phyloP scores from a whole-genome alignment of 2,888 invertebrate species.

The Smittia aterrima region DNA sequence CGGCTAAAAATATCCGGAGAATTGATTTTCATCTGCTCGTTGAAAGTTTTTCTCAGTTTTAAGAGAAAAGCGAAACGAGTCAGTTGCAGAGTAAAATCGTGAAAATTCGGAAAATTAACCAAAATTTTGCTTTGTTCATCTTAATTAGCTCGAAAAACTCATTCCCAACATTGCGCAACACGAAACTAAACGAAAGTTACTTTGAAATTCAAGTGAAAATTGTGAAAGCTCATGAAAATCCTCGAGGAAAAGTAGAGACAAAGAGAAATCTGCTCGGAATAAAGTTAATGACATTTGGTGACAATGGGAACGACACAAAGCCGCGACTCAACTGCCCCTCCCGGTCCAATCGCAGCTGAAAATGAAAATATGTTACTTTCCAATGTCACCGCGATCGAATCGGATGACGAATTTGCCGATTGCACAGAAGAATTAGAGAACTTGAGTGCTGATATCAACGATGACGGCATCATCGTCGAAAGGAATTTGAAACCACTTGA shows the following conservation, averaged over 20 bases:
- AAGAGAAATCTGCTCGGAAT: not conserved
- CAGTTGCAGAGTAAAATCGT: not conserved
- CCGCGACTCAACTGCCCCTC: not conserved
- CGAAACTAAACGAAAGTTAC: no score
- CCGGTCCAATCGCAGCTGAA: not conserved
- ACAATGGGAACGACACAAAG: not conserved
- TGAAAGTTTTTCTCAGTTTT: not conserved
- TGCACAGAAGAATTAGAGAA: not conserved
- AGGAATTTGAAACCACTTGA: not conserved
- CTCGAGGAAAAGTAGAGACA: not conserved
- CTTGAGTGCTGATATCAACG: not conserved
- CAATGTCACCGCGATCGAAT: not conserved
- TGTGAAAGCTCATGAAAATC: not conserved
- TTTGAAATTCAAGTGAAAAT: not conserved
- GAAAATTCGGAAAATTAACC: not conserved
- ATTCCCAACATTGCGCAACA: not conserved
- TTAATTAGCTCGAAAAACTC: no score
- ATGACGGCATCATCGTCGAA: not conserved
- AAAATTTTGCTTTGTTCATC: not conserved
- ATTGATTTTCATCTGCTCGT: not conserved
- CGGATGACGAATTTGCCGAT: slow-evolving; percentile 17
- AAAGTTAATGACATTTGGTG: not conserved
- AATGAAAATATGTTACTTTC: not conserved
- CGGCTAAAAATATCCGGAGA: not conserved
- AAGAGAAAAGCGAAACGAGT: not conserved